Conservation (phyloP, 2,888 invertebrate species). For the Oxystoma pomonae region DNA sequence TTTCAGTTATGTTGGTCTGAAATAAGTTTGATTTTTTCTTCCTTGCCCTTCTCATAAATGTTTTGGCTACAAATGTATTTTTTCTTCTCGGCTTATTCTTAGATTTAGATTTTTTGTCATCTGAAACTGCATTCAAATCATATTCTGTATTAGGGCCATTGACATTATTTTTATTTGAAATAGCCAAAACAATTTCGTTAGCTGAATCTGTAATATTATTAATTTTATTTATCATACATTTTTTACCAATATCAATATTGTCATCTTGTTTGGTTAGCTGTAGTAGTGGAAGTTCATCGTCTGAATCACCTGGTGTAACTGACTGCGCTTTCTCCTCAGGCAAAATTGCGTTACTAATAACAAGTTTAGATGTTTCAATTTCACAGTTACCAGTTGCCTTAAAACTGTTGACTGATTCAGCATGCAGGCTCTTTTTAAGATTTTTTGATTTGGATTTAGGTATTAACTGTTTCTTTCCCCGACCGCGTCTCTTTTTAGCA, state of each 20-base stretch:
- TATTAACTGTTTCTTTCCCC: no score
- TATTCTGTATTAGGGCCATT: background rate
- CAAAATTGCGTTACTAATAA: no score
- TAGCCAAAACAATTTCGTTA: background rate
- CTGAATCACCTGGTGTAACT: slow-evolving; percentile 28
- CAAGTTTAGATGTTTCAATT: no score
- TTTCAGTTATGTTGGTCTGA: background rate
- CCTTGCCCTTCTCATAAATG: background rate
- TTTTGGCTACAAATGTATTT: background rate
- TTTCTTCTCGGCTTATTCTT: background rate
- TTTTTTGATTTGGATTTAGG: no score
- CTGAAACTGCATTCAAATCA: background rate
- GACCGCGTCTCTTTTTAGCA: no score
- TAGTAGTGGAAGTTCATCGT: slow-evolving; percentile 29
- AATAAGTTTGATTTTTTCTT: background rate
- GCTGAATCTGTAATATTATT: background rate
- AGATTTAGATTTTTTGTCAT: background rate
- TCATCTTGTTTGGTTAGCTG: slow-evolving; percentile 17
- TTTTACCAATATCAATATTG: background rate
- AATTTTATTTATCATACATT: background rate
- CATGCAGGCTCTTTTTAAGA: no score
- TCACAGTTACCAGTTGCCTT: no score
- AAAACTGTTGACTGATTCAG: no score
- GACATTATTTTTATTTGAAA: background rate
- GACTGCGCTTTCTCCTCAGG: no score